Base-by-base conservation (phyloP, 1,140 invertebrate species). In the Chrysomallon squamiferum region DNA sequence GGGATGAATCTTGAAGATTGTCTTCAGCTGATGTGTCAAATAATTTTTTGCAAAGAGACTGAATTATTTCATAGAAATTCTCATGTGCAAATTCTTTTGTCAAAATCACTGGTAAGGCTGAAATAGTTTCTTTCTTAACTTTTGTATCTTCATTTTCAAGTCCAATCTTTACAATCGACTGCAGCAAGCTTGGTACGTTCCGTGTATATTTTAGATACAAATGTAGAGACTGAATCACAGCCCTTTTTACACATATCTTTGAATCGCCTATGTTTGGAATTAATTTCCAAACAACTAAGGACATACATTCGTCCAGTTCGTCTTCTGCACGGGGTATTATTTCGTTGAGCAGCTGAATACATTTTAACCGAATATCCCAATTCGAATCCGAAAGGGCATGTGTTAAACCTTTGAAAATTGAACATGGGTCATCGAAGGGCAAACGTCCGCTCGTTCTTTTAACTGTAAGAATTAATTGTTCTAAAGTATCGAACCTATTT, bases 301-400 rank as follows among this genome's bases (percentile, higher is more conserved):
- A 69, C 81, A 85, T 83, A 65, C 81, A 85, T 27, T 65, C 30
- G 63, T 85, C 84, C 27, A 85, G 63, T n/a, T 82, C 78, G 59
- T 78, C 74, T 29, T 76, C 78, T 66, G 84, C 77, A 54, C 76
- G 73, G 3, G 84, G 84, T 32, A 85, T 82, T 6, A 84, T 68
- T 67, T 85, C 81, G 54, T 78, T 72, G 27, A 86, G 77, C 18
- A 86, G 71, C 35, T 83, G 77, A 15, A 83, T 77, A 57, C 84
- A 84, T 73, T 85, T 82, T 35, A 80, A 61, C 22, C 84, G 64
- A 29, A 85, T 81, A 59, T 85, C 81, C 83, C 80, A 84, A 66
- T 81, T 79, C 6, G 71, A 65, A 62, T 84, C 83, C 11, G 73
- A 64, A 15, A 86, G 65, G 15, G 80, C 77, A 29, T 76, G 64